Evolutionary conservation across 2,113 vertebrate genomes (phyloP).

Genomic region (Hepsetus odoe): DNA sequence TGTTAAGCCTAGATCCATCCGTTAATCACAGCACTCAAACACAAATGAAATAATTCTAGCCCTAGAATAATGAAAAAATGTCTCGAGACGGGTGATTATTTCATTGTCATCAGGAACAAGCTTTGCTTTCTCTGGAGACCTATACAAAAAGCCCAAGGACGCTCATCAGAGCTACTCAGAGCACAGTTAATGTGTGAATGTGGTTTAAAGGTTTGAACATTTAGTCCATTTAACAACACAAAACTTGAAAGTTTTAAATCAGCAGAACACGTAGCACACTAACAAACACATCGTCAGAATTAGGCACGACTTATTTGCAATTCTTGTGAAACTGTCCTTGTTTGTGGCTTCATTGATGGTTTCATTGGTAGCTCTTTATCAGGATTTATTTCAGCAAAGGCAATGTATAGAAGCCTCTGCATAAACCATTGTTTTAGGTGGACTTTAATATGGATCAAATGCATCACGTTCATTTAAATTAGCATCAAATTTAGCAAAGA

Average conservation of each 20-base stretch:
- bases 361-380: background rate
- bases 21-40: constrained; percentile 30
- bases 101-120: constrained; percentile 4
- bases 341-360: background rate
- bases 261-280: background rate
- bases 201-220: background rate
- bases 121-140: background rate
- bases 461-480: background rate
- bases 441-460: background rate
- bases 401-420: too few species aligned
- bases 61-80: constrained; percentile 8
- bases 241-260: background rate
- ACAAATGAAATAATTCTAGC: constrained; percentile 17
- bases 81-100: constrained; percentile 11
- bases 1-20: background rate
- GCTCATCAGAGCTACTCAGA: constrained; percentile 1
- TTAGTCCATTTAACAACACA: background rate
- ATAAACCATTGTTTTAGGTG: too few species aligned
- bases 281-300: background rate
- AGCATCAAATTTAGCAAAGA: background rate
- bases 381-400: background rate
- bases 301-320: background rate
- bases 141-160: constrained; percentile 12
- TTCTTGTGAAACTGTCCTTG: background rate
- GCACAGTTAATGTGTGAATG: background rate